Conservation (phyloP, 2,797 vertebrate genomes). For the Limosa lapponica region DNA sequence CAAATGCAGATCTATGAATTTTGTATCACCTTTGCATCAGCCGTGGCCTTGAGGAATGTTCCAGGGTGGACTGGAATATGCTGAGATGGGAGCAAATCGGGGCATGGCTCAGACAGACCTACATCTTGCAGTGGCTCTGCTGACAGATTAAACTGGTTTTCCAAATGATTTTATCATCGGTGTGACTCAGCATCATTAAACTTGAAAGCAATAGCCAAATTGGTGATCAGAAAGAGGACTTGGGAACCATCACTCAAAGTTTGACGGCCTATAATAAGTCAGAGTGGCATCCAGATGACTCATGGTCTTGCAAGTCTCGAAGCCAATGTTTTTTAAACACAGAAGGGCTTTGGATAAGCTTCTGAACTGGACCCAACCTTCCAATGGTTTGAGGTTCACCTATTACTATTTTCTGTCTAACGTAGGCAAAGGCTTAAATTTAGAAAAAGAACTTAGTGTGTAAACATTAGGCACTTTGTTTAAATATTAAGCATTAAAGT, state of each 20-base stretch:
- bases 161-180: slow-evolving; percentile 11
- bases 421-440: slow-evolving; percentile 22
- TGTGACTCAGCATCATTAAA: slow-evolving; percentile 63
- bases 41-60: slow-evolving; percentile 8
- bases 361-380: slow-evolving; percentile 38
- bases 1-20: slow-evolving; percentile 31
- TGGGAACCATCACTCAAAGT: slow-evolving; percentile 31
- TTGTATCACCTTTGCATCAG: slow-evolving; percentile 39
- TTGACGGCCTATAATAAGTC: slow-evolving; percentile 20
- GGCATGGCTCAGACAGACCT: slow-evolving; percentile 39
- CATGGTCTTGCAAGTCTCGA: slow-evolving; percentile 18
- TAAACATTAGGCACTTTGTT: slow-evolving; percentile 32
- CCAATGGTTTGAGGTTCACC: slow-evolving; percentile 65
- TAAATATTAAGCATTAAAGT: slow-evolving; percentile 47
- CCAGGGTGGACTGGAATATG: slow-evolving; percentile 17
- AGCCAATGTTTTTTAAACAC: slow-evolving; percentile 27
- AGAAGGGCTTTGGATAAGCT: slow-evolving; percentile 30
- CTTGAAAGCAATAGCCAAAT: slow-evolving; percentile 39
- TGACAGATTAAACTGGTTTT: slow-evolving; percentile 19
- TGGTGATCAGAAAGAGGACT: slow-evolving; percentile 47
- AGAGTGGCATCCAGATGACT: slow-evolving; percentile 46
- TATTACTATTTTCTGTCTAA: slow-evolving; percentile 46
- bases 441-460: background rate
- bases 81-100: slow-evolving; percentile 33
- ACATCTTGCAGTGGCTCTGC: slow-evolving; percentile 36